A percentile compares a stretch with the other conserved stretches of the same genome.
Conservation (phyloP, 2,888 invertebrate species). For the Eucera pruinosa region DNA sequence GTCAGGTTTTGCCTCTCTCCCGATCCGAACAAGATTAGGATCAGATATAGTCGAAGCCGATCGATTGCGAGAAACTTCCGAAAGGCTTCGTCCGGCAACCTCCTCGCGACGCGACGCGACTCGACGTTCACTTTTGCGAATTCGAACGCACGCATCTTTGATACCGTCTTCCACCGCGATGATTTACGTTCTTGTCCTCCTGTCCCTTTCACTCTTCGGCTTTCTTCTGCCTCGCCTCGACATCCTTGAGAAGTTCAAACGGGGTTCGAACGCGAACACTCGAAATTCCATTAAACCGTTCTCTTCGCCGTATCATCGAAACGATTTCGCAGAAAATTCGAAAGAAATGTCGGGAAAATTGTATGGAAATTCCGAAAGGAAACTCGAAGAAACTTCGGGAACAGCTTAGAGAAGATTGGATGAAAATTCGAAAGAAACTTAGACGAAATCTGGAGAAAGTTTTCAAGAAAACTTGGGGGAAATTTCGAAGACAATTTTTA, state of each 20-base stretch:
- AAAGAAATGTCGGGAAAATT: no score
- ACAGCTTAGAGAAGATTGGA: no score
- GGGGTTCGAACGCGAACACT: neutral
- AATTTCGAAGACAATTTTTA: no score
- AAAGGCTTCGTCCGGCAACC: neutral
- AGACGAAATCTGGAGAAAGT: no score
- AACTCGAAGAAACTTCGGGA: no score
- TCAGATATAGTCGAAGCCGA: slow-evolving; percentile 27
- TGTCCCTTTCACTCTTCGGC: slow-evolving; percentile 24
- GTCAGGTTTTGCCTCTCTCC: neutral
- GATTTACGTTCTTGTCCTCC: slow-evolving; percentile 33
- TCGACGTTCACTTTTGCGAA: neutral
- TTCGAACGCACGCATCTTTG: slow-evolving; percentile 7
- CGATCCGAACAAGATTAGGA: slow-evolving; percentile 38
- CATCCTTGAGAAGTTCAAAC: slow-evolving; percentile 8
- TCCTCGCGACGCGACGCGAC: no score
- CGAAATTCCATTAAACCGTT: neutral
- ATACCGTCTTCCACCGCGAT: slow-evolving; percentile 12
- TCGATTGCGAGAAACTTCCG: slow-evolving; percentile 24
- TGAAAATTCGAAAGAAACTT: no score
- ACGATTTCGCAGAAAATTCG: neutral
- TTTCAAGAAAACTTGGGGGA: no score
- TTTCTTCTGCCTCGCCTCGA: slow-evolving; percentile 17
- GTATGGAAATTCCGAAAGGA: no score
- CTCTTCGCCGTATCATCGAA: no score